These are phyloP conservation scores for Mastacembelus armatus DNA, from an alignment of 2,797 vertebrate species.

Conservation along the genomic window DNA sequence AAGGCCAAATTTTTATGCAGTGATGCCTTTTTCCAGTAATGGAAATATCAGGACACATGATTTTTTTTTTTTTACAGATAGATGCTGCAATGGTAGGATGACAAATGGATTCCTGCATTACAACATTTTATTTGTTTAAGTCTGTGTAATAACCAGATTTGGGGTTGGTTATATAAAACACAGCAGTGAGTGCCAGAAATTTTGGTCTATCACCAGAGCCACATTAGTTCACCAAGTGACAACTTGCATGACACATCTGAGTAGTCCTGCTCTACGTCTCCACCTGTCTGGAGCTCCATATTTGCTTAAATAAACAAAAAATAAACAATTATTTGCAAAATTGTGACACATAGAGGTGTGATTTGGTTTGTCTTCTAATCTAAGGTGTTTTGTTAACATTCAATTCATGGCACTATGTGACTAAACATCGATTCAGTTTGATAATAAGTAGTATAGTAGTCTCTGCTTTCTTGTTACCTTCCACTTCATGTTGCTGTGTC, in stretches of 20 bases:
- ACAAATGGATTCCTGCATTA: background rate
- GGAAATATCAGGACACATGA: conserved; percentile 30
- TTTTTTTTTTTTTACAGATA: conserved; percentile 25
- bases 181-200: background rate
- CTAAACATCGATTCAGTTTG: too few relatives aligned
- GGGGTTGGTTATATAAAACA: conserved; percentile 5
- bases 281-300: background rate
- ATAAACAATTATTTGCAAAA: too few relatives aligned
- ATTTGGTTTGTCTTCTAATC: too few relatives aligned
- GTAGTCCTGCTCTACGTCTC: background rate
- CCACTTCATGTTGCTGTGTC: too few relatives aligned
- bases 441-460: too few relatives aligned
- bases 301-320: background rate
- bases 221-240: background rate
- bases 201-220: background rate
- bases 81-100: background rate
- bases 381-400: too few relatives aligned
- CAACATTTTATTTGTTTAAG: background rate
- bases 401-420: too few relatives aligned
- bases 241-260: conserved; percentile 9
- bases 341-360: too few relatives aligned
- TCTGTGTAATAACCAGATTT: background rate
- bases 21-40: conserved; percentile 58
- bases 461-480: too few relatives aligned
- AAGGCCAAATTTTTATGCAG: conserved; percentile 76